Percentiles rank a stretch among this genome's conserved stretches.
Conservation (phyloP, 2,797 vertebrate genomes). For the Hephaestus fuliginosus region DNA sequence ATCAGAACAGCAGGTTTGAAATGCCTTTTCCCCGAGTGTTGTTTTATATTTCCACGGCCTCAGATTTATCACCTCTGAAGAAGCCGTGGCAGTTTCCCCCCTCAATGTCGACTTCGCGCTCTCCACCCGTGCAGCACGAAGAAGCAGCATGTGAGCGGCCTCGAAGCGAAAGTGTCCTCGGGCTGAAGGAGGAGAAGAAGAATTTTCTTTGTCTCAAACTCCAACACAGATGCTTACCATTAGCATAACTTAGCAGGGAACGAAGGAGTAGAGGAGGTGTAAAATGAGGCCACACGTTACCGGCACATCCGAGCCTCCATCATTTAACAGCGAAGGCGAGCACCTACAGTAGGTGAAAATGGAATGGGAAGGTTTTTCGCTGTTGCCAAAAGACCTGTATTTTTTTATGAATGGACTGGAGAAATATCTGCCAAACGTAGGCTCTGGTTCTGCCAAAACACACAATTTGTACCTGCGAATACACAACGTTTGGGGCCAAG, state of each 20-base stretch:
- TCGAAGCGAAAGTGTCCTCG: constrained; percentile 72
- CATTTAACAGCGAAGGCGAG: constrained; percentile 79
- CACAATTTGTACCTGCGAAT: constrained; percentile 67
- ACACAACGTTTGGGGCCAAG: constrained; percentile 54
- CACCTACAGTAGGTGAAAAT: constrained; percentile 85
- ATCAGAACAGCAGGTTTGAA: background rate
- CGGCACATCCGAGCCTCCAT: constrained; percentile 69
- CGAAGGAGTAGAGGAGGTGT: constrained; percentile 79
- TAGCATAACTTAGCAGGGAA: constrained; percentile 86
- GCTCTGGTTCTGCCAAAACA: constrained; percentile 76
- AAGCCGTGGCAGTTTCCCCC: constrained; percentile 16
- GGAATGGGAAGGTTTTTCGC: constrained; percentile 76
- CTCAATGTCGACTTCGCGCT: constrained; percentile 65
- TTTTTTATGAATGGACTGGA: constrained; percentile 81
- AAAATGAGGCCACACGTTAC: constrained; percentile 83
- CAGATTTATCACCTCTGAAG: constrained; percentile 34
- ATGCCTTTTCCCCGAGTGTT: background rate
- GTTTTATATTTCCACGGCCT: constrained; percentile 11
- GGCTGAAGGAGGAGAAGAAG: constrained; percentile 76
- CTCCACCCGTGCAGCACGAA: constrained; percentile 48
- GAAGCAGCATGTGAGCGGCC: constrained; percentile 69
- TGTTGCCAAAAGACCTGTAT: constrained; percentile 79
- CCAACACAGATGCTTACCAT: constrained; percentile 82
- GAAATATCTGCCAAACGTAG: constrained; percentile 79
- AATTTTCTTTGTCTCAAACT: constrained; percentile 81